Percentiles rank a stretch among this genome's conserved stretches.
phyloP scores from a whole-genome alignment of 2,888 invertebrate species.

The Pseudococcus longispinus region DNA sequence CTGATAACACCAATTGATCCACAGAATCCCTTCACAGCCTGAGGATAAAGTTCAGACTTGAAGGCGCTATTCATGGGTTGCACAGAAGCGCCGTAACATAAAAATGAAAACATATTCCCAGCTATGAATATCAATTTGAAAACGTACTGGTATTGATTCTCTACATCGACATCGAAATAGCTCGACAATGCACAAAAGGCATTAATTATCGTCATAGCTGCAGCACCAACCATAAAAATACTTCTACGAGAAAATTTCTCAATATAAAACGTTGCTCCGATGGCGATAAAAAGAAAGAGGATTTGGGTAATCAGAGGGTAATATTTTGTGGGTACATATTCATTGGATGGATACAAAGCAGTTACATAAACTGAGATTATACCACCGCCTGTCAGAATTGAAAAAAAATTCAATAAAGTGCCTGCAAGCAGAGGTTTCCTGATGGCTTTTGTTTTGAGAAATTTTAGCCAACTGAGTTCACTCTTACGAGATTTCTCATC shows the following conservation, averaged over 20 bases:
- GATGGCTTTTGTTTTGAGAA: background rate
- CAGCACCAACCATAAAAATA: background rate
- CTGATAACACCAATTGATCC: background rate
- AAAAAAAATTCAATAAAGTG: background rate
- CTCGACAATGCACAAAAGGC: background rate
- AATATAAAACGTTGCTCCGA: background rate
- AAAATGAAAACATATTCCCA: background rate
- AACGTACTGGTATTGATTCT: background rate
- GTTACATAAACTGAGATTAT: background rate
- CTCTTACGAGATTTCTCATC: background rate
- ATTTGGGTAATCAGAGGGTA: background rate
- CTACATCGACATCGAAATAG: background rate
- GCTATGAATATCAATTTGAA: slow-evolving; percentile 13
- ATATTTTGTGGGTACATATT: background rate
- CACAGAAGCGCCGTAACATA: background rate
- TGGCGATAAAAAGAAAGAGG: background rate
- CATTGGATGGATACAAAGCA: background rate
- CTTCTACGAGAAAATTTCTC: slow-evolving; percentile 30
- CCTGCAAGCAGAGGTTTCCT: background rate
- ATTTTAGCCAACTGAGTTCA: background rate
- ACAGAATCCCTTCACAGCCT: slow-evolving; percentile 28
- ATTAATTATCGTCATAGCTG: background rate
- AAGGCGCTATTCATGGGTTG: background rate
- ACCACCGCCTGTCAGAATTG: background rate
- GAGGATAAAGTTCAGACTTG: slow-evolving; percentile 25